Base-by-base conservation (phyloP, 1,140 invertebrate species). In the Panagrolaimus sp. region DNA sequence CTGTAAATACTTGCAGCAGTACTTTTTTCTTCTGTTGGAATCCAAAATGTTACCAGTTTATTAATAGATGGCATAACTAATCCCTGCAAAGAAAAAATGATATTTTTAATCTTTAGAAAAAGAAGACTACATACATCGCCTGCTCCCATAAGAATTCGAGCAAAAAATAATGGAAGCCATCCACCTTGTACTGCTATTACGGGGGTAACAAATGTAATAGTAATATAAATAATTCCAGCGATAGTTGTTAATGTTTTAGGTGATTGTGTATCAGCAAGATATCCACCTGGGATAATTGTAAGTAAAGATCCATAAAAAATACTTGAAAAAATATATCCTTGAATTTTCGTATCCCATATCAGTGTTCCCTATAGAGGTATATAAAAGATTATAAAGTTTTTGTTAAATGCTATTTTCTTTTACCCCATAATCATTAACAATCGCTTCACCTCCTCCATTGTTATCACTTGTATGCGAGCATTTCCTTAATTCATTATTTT, bases 401-500 rank as follows among this genome's bases (percentile, higher is more conserved):
- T 46, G 20, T 44, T 4, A 46, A 11, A 46, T 20, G 5, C 3
- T 38, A 23, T 13, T 8, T 13, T 46, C 9, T 47, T 57, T 67
- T 44, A 76, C 75, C 48, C 75, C 75, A 65, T 76, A 76, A 53
- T 76, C 75, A 25, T 77, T 72, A 23, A 76, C 69, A 9, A 76
- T 44, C 14, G 31, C n/a, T 20, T 27, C n/a, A 8, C 27, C 45
- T 9, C 43, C 27, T 20, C 25, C 13, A 8, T 9, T 16, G 9
- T 45, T 67, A 25, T 44, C 51, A 14, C 7, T 43, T 51, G 48
- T 20, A 25, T 31, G 46, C 1, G n/a, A 7, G 9, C 51, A n/a
- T 38, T 45, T 23, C 25, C 13, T 9, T 25, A 16, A 27, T 5
- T 20, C 53, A 25, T 27, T 42, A 47, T 70, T 66, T 43, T n/a